Percentiles rank a stretch among this genome's conserved stretches.
These are phyloP conservation scores for Spicauda simplicius DNA, from an alignment of 2,888 invertebrate genomes.

Conservation along the genomic window DNA sequence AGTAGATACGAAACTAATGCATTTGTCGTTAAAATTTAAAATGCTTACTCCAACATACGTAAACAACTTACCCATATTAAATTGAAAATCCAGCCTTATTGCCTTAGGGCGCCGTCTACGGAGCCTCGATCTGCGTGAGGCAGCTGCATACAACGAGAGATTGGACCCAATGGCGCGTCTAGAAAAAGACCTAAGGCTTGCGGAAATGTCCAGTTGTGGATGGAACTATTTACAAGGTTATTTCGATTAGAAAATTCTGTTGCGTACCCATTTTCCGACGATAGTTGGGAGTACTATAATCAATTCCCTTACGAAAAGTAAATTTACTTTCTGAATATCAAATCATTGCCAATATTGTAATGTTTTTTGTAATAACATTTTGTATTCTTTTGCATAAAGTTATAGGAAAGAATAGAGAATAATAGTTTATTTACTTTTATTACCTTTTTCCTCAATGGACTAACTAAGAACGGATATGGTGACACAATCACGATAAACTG, in stretches of 20 bases:
- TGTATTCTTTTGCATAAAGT: no score
- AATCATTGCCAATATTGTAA: no score
- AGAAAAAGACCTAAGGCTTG: constrained; percentile 31
- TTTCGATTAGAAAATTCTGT: constrained; percentile 1
- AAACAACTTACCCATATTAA: constrained; percentile 25
- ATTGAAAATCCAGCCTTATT: constrained; percentile 32
- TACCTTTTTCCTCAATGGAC: neutral
- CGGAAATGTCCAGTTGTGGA: constrained; percentile 7
- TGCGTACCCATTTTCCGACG: neutral
- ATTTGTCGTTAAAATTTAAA: constrained; percentile 20
- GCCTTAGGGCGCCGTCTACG: constrained; percentile 24
- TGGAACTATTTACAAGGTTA: constrained; percentile 1
- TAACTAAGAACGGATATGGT: constrained; percentile 11
- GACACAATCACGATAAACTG: constrained; percentile 30
- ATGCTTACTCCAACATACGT: constrained; percentile 11
- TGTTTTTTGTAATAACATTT: no score
- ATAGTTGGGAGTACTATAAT: no score
- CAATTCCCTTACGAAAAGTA: neutral
- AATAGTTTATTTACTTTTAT: no score
- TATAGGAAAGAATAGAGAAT: no score
- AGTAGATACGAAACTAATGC: neutral
- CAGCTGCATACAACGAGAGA: constrained; percentile 30
- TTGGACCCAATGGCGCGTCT: constrained; percentile 33
- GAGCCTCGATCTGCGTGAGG: constrained; percentile 24
- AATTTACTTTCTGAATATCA: neutral